Evolutionary conservation across 2,888 invertebrate species (phyloP), one percentile per base, ranked within the genome.

Genomic region (Globia sparganii): DNA sequence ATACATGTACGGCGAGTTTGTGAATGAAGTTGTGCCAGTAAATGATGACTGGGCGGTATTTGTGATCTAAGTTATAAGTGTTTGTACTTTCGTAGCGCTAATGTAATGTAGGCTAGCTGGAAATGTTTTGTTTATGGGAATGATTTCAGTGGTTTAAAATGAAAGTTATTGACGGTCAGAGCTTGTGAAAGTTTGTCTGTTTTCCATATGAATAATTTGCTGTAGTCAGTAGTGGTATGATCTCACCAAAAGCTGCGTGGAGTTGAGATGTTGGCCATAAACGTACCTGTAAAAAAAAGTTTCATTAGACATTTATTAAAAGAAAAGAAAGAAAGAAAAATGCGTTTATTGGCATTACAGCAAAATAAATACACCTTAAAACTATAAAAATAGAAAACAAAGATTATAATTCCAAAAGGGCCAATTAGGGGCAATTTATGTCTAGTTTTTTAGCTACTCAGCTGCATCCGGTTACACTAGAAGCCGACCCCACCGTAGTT

Each of bases 201-300:
- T 28, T 40, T 18, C 4, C 8, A 28, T 40, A 43, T 25, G 18
- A 13, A 31, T 25, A 66, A 34, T 28, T 31, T 40, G 2, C 18
- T 67, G 13, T 61, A 21, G 59, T 65, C 9, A 25, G n/a, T n/a
- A n/a, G n/a, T 40, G 25, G 13, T 62, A 11, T 43, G 62, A n/a
- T 77, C 86, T 84, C 65, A 84, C 81, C 83, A 25, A 72, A 31
- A 28, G 46, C 40, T 71, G 49, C 37, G 34, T 31, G 3, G 28
- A 15, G 5, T 34, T 6, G 4, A 2, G 13, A 28, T 53, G 8
- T 53, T 53, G 15, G 18, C 25, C 21, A 25, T 37, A 11, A 71
- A 70, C 58, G 37, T 82, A 86, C 86, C 86, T 86, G 86, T 58
- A 78, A 58, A 87, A 74, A 65, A 72, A 62, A 40, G 1, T 31